phyloP scores from a whole-genome alignment of 2,113 vertebrate genomes.

The Columbina picui region DNA sequence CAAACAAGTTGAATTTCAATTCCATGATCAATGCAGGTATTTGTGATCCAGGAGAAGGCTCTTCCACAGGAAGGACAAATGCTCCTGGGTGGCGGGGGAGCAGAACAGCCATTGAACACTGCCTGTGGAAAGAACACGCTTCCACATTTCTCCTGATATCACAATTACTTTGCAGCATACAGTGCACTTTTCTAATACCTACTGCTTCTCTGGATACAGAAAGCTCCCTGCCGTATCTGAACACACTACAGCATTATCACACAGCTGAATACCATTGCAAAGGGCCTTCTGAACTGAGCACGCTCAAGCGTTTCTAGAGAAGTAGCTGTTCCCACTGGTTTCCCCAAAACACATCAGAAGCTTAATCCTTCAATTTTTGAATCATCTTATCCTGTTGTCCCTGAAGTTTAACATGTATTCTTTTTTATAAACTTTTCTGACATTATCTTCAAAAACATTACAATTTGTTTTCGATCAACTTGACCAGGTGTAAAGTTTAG shows the following conservation, averaged over 20 bases:
- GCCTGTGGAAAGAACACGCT: not conserved
- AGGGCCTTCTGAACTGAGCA: no score
- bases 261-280: fast-evolving
- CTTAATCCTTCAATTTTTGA: not conserved
- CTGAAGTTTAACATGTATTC: not conserved
- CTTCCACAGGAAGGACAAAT: not conserved
- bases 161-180: not conserved
- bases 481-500: not conserved
- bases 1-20: not conserved
- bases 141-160: not conserved
- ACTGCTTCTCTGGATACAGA: not conserved
- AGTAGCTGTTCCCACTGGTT: not conserved
- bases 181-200: not conserved
- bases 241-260: fast-evolving
- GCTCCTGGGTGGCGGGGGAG: fast-evolving
- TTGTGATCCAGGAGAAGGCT: not conserved
- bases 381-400: not conserved
- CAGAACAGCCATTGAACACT: fast-evolving
- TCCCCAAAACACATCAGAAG: not conserved
- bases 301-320: not conserved
- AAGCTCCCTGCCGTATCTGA: not conserved
- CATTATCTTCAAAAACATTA: not conserved
- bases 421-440: not conserved
- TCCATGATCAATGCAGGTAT: not conserved
- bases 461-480: not conserved